Conservation (phyloP, 2,113 vertebrate genomes). For the Dinomys branickii region DNA sequence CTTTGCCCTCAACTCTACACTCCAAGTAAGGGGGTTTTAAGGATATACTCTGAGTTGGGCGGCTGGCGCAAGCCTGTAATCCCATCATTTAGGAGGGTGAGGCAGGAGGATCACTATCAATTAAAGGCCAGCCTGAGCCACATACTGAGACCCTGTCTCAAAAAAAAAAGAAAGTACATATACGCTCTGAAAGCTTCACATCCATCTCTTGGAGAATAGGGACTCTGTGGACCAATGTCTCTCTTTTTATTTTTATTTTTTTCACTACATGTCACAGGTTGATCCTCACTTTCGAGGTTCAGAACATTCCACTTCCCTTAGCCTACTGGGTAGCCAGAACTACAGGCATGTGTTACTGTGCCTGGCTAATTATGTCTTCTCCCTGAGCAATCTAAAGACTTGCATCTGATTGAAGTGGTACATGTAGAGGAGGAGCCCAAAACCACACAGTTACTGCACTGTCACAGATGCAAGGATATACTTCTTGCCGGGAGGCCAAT, state of each 20-base stretch:
- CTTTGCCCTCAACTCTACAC: background rate
- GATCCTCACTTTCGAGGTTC: background rate
- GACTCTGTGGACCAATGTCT: background rate
- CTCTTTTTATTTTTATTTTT: background rate
- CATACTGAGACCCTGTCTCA: background rate
- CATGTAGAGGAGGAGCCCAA: background rate
- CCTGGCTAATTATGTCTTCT: background rate
- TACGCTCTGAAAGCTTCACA: background rate
- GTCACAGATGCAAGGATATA: too few relatives aligned
- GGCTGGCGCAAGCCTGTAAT: background rate
- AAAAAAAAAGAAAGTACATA: background rate
- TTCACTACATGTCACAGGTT: background rate
- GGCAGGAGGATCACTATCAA: background rate
- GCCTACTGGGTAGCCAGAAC: background rate
- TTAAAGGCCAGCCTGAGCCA: background rate
- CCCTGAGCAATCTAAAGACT: background rate
- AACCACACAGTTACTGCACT: background rate
- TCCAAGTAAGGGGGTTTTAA: background rate
- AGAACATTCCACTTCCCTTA: background rate
- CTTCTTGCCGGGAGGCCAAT: background rate
- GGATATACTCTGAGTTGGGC: background rate
- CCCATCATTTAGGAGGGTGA: background rate
- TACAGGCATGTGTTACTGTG: background rate
- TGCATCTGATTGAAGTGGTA: background rate
- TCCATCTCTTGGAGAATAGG: background rate